Evolutionary conservation across 2,888 invertebrate genomes (phyloP).

Genomic region (Perithous albicinctus): DNA sequence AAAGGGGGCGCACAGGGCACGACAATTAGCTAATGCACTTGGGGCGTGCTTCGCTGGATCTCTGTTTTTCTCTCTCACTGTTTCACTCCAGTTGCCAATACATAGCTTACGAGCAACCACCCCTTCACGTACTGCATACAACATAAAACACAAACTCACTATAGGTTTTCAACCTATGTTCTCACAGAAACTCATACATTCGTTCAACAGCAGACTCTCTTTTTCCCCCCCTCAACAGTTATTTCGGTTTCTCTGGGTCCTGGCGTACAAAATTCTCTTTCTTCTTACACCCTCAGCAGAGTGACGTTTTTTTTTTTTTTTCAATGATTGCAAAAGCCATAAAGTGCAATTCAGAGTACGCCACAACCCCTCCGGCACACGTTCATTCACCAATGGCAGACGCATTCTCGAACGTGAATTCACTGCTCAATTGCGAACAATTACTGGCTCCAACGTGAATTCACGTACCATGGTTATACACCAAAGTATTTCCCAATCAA

Average conservation of each 20-base stretch:
- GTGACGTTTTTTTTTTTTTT: too few relatives aligned
- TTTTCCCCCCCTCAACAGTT: too few relatives aligned
- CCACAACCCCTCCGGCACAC: background rate
- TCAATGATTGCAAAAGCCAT: conserved; percentile 78
- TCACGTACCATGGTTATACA: background rate
- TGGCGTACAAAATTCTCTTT: conserved; percentile 71
- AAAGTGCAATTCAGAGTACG: conserved; percentile 72
- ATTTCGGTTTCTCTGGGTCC: conserved; percentile 25
- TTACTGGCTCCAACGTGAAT: conserved; percentile 21
- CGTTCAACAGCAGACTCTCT: conserved; percentile 6
- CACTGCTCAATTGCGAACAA: conserved; percentile 25
- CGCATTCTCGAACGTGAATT: conserved; percentile 36
- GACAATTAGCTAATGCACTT: conserved; percentile 83
- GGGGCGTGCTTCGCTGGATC: conserved; percentile 53
- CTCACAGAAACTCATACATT: background rate
- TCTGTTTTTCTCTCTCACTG: background rate
- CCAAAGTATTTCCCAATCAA: background rate
- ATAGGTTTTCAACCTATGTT: background rate
- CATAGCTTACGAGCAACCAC: conserved; percentile 72
- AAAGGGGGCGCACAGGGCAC: conserved; percentile 59
- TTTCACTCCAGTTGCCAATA: conserved; percentile 51
- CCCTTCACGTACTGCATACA: conserved; percentile 31
- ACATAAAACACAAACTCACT: too few relatives aligned
- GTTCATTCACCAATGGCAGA: background rate
- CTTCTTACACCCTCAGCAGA: conserved; percentile 58